phyloP scores from a whole-genome alignment of 2,797 vertebrate genomes.

The Cossypha dichroa region DNA sequence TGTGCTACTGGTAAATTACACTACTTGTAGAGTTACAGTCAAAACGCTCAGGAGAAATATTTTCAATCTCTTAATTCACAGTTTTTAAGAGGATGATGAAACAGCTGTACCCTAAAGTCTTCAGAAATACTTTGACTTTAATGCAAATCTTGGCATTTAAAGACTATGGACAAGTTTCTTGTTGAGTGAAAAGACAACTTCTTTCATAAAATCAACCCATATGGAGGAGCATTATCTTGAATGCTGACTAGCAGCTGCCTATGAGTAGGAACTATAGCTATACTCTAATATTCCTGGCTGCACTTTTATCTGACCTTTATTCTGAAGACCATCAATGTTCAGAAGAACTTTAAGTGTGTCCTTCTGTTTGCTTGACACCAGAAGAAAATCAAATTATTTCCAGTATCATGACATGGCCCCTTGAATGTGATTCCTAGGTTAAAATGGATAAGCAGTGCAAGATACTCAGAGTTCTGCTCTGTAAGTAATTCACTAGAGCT shows the following conservation, averaged over 20 bases:
- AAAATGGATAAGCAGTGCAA: not conserved
- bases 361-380: not conserved
- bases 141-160: not conserved
- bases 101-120: not conserved
- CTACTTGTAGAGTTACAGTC: not conserved
- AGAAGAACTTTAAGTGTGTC: not conserved
- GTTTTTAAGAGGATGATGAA: not conserved
- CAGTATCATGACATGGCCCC: not conserved
- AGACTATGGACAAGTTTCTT: not conserved
- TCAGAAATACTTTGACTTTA: not conserved
- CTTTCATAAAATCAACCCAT: not conserved
- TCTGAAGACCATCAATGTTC: not conserved
- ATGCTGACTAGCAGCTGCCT: not conserved
- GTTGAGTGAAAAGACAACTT: not conserved
- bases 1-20: not conserved
- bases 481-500: not conserved
- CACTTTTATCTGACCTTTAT: not conserved
- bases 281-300: not conserved
- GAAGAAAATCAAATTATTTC: not conserved
- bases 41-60: not conserved
- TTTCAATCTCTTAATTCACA: not conserved
- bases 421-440: not conserved
- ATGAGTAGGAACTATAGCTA: not conserved
- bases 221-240: accelerated
- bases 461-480: not conserved